phyloP scores from a whole-genome alignment of 2,113 vertebrate genomes.

The Callopanchax toddi region DNA sequence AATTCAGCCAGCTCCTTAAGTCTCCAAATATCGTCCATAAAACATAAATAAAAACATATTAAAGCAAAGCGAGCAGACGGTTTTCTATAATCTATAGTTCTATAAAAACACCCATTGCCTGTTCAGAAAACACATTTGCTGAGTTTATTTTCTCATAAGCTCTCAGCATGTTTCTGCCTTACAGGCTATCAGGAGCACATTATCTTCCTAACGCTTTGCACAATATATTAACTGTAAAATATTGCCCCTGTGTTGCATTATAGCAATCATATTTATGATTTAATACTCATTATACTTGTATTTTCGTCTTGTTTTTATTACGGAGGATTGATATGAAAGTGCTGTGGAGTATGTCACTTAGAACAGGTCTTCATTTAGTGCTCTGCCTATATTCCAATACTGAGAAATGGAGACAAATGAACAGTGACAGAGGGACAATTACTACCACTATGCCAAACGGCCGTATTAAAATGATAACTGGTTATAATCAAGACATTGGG shows the following conservation, averaged over 20 bases:
- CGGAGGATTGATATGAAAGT: slow-evolving; percentile 30
- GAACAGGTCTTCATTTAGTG: slow-evolving; percentile 57
- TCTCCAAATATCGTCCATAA: slow-evolving; percentile 33
- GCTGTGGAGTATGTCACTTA: slow-evolving; percentile 55
- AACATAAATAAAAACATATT: neutral
- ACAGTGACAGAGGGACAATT: slow-evolving; percentile 65
- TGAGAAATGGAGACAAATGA: slow-evolving; percentile 61
- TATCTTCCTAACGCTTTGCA: slow-evolving; percentile 21
- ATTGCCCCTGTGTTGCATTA: slow-evolving; percentile 14
- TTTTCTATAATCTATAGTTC: slow-evolving; percentile 6
- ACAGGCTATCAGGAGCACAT: slow-evolving; percentile 31
- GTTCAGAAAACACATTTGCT: slow-evolving; percentile 27
- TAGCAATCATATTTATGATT: slow-evolving; percentile 26
- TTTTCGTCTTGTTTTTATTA: slow-evolving; percentile 47
- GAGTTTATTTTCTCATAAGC: slow-evolving; percentile 47
- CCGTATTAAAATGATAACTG: slow-evolving; percentile 54
- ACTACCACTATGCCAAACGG: slow-evolving; percentile 47
- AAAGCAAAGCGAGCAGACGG: slow-evolving; percentile 10
- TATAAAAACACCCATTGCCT: neutral
- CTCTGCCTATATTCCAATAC: slow-evolving; percentile 43
- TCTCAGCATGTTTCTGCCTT: slow-evolving; percentile 37
- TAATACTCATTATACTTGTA: slow-evolving; percentile 40
- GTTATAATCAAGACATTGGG: slow-evolving; percentile 57
- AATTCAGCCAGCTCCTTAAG: slow-evolving; percentile 25
- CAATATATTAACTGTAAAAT: slow-evolving; percentile 18